Evolutionary conservation across 2,888 invertebrate species (phyloP), one percentile per base, ranked within the genome.

Genomic region (Hanleya hanleyi): DNA sequence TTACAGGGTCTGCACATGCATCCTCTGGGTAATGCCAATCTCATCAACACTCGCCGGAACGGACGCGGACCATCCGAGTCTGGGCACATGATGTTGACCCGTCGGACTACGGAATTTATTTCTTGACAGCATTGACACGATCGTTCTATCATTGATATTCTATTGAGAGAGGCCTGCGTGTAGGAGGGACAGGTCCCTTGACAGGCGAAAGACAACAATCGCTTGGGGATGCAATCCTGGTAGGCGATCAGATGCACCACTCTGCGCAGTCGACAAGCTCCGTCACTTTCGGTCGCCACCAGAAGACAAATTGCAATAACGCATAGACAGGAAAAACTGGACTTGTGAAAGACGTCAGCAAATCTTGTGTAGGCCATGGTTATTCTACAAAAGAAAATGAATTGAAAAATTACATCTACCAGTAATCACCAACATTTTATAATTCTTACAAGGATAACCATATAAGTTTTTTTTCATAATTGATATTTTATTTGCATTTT

Each of bases 51-150:
- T 41, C 22, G 32, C 37, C 57, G 38, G 33, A 67, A 66, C 68
- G 95, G 93, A 86, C 96, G 96, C 77, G 96, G 96, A 73, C 93
- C 94, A 87, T 95, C 95, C 18, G 96, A 95, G 90, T 96, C 96
- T 0, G 97, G 97, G 87, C 97, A 97, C 89, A 95, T 95, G 36
- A 97, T 91, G 7, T 96, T 94, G 12, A 97, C 96, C 26, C 95
- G 94, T 0, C 97, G 97, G 91, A 97, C 97, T 79, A 97, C 92
- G 91, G 97, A 96, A 2, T 96, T 96, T 81, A 96, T 96, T 90
- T 97, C 97, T 91, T 97, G 97, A 88, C 97, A 97, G 90, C 97
- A 97, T 94, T 96, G 97, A 88, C 97, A 97, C 0, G 96, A 96
- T 36, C 97, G 93, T 91, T 97, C 97, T 95, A 97, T 96, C 93